These are phyloP conservation scores for Colaptes auratus DNA, from an alignment of 2,113 vertebrate species.

Conservation along the genomic window DNA sequence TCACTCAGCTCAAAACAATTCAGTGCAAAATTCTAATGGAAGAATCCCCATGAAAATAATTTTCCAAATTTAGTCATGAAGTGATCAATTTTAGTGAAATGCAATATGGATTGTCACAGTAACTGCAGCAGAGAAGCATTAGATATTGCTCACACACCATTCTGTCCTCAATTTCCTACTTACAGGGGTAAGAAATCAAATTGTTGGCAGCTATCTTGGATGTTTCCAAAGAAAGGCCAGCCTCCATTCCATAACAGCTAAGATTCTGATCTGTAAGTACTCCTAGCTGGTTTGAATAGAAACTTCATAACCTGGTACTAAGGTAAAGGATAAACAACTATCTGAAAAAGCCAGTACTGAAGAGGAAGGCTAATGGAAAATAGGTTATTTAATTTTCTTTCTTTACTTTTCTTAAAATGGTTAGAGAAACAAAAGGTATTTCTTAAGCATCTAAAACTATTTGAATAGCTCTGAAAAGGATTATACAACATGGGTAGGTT, in stretches of 20 bases:
- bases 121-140: neutral
- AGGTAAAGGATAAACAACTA: neutral
- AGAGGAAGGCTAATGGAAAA: neutral
- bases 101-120: neutral
- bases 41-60: neutral
- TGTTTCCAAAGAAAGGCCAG: neutral
- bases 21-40: neutral
- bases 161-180: neutral
- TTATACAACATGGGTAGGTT: neutral
- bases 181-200: neutral
- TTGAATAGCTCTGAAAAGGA: neutral
- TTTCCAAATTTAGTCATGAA: neutral
- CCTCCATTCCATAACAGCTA: neutral
- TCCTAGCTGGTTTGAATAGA: neutral
- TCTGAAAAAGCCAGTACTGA: neutral
- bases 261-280: neutral
- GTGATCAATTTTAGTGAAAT: neutral
- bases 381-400: neutral
- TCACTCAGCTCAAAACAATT: neutral
- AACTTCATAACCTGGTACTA: neutral
- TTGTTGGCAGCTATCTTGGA: neutral
- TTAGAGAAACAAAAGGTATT: neutral
- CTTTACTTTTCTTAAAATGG: neutral
- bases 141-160: neutral
- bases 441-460: neutral